These are phyloP conservation scores for Zaprionus ornatus DNA, from an alignment of 1,140 invertebrate species.

Conservation along the genomic window DNA sequence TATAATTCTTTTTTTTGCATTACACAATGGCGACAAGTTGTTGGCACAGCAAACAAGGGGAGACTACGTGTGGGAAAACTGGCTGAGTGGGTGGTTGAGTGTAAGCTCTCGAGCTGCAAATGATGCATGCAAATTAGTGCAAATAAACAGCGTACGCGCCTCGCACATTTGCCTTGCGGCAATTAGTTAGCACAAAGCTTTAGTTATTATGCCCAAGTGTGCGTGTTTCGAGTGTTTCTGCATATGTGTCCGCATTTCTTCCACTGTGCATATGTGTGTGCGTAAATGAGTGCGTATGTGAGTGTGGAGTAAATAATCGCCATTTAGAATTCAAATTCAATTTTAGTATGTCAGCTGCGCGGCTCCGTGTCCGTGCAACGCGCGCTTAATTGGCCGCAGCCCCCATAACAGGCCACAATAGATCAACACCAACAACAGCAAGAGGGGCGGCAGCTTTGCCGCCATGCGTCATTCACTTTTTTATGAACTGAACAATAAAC, in stretches of 20 bases:
- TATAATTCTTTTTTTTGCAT: not conserved
- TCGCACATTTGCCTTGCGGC: slow-evolving; percentile 58
- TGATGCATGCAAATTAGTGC: slow-evolving; percentile 76
- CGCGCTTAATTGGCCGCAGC: slow-evolving; percentile 61
- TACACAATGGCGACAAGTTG: not conserved
- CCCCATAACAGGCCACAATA: slow-evolving; percentile 30
- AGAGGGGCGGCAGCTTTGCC: not conserved
- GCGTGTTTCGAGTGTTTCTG: slow-evolving; percentile 33
- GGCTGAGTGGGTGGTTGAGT: slow-evolving; percentile 22
- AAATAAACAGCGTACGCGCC: slow-evolving; percentile 53
- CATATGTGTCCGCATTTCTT: not conserved
- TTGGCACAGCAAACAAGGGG: not conserved
- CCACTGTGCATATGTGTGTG: slow-evolving; percentile 5
- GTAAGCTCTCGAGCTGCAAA: slow-evolving; percentile 52
- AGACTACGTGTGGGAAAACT: not conserved
- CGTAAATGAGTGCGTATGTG: slow-evolving; percentile 7
- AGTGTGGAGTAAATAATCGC: slow-evolving; percentile 64
- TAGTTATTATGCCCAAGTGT: slow-evolving; percentile 73
- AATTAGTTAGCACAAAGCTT: slow-evolving; percentile 78
- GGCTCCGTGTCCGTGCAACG: slow-evolving; percentile 35
- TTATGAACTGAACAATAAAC: no score
- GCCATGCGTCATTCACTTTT: no score
- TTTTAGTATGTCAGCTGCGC: slow-evolving; percentile 40
- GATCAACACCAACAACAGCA: slow-evolving; percentile 22
- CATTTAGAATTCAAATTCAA: slow-evolving; percentile 75